Percentiles rank a stretch among this genome's conserved stretches.
These are phyloP conservation scores for Lithophane semibrunnea DNA, from an alignment of 2,888 invertebrate species.

Conservation along the genomic window DNA sequence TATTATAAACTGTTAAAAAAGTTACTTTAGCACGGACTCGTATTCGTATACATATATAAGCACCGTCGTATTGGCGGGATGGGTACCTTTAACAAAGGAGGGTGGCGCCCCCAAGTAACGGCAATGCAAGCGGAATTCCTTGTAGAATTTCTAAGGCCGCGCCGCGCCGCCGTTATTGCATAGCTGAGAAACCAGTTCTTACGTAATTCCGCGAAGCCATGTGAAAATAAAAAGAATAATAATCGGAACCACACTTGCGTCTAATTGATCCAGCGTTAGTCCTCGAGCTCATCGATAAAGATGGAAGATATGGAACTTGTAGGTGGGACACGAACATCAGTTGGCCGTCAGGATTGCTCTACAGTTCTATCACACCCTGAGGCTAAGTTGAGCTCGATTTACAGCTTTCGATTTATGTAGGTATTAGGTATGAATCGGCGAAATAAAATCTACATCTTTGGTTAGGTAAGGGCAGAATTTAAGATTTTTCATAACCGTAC, in stretches of 20 bases:
- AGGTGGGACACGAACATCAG: constrained; percentile 10
- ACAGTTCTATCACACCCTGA: not conserved
- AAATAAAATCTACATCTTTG: not conserved
- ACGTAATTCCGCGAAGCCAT: constrained; percentile 25
- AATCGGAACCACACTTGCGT: constrained; percentile 1
- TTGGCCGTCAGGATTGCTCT: not conserved
- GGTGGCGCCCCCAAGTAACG: constrained; percentile 40
- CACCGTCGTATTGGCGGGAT: not conserved
- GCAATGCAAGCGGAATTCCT: constrained; percentile 45
- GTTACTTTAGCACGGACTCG: not conserved
- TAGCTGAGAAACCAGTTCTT: constrained; percentile 36
- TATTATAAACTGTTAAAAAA: no score
- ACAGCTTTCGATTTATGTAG: not conserved
- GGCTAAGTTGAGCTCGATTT: not conserved
- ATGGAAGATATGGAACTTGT: constrained; percentile 2
- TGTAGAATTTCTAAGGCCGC: constrained; percentile 32
- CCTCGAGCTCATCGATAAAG: constrained; percentile 7
- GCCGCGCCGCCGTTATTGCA: constrained; percentile 13
- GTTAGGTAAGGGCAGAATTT: not conserved
- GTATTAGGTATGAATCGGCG: not conserved
- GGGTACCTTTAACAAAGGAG: constrained; percentile 22
- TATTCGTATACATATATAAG: not conserved
- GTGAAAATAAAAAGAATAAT: constrained; percentile 20
- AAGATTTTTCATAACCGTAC: not conserved
- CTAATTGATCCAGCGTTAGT: constrained; percentile 26